Conservation (phyloP, 2,113 vertebrate species). For the Oncorhynchus masou region DNA sequence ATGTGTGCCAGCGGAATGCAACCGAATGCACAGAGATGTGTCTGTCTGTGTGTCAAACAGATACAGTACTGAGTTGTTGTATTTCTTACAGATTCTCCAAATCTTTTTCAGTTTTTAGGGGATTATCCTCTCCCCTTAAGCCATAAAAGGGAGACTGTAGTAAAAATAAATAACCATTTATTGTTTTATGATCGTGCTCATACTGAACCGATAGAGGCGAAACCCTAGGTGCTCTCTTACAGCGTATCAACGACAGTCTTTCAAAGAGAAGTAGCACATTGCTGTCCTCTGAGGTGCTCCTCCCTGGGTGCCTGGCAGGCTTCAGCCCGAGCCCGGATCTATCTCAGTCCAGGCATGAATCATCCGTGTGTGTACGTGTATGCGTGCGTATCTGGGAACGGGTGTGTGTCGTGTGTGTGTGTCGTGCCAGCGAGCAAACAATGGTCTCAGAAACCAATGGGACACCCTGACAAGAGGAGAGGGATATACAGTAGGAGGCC, state of each 20-base stretch:
- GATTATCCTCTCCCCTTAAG: neutral
- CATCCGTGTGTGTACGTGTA: neutral
- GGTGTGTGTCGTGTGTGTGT: neutral
- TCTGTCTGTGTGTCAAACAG: too few relatives aligned
- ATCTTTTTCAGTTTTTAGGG: too few relatives aligned
- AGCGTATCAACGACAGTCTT: neutral
- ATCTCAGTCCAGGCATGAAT: neutral
- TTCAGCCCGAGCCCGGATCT: neutral
- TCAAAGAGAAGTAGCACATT: neutral
- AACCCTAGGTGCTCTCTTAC: neutral
- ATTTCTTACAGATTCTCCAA: too few relatives aligned
- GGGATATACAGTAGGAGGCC: neutral
- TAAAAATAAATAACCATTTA: neutral
- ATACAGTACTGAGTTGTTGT: too few relatives aligned
- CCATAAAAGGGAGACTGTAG: constrained; percentile 19
- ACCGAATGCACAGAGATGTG: too few relatives aligned
- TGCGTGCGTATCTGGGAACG: too few relatives aligned
- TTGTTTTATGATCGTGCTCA: neutral
- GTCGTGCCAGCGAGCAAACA: neutral
- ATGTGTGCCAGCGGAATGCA: too few relatives aligned
- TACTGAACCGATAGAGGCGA: neutral
- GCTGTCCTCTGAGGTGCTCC: neutral
- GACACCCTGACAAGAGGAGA: neutral
- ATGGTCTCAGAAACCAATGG: neutral
- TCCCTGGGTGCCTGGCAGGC: neutral